Conservation (phyloP, 2,888 invertebrate genomes). For the Malthinus flaveolus region DNA sequence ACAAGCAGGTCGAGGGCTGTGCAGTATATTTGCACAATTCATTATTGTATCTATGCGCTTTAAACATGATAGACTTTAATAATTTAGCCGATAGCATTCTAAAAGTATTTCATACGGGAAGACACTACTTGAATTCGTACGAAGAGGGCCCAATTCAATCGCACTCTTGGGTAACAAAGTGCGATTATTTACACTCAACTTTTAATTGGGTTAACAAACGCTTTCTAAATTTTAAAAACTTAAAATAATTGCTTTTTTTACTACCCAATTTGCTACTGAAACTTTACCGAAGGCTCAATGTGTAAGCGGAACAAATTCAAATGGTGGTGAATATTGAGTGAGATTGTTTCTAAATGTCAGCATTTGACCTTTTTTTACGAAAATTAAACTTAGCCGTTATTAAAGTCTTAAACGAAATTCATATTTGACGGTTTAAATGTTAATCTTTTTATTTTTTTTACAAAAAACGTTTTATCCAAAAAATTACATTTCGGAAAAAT, state of each 20-base stretch:
- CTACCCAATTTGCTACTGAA: conserved; percentile 12
- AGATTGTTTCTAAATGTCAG: conserved; percentile 36
- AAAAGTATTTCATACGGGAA: conserved; percentile 25
- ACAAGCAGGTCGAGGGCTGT: conserved; percentile 49
- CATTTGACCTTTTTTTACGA: conserved; percentile 38
- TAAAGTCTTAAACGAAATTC: conserved; percentile 32
- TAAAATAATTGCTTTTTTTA: conserved; percentile 26
- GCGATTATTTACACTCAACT: conserved; percentile 39
- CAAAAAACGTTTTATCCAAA: not conserved
- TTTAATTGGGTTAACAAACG: conserved; percentile 40
- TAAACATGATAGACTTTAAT: conserved; percentile 27
- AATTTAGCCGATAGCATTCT: conserved; percentile 5
- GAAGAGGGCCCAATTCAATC: conserved; percentile 27
- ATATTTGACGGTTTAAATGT: conserved; percentile 26
- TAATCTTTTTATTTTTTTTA: conserved; percentile 20
- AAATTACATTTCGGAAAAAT: not conserved
- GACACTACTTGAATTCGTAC: conserved; percentile 14
- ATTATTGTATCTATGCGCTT: conserved; percentile 30
- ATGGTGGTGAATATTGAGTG: conserved; percentile 28
- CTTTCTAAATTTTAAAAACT: conserved; percentile 37
- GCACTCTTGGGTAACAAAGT: conserved; percentile 34
- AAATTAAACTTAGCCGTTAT: conserved; percentile 32
- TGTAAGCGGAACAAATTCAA: conserved; percentile 21
- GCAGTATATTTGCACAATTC: conserved; percentile 38
- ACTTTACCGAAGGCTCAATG: conserved; percentile 23